Conservation (phyloP, 1,140 invertebrate genomes). For the Littorina saxatilis region DNA sequence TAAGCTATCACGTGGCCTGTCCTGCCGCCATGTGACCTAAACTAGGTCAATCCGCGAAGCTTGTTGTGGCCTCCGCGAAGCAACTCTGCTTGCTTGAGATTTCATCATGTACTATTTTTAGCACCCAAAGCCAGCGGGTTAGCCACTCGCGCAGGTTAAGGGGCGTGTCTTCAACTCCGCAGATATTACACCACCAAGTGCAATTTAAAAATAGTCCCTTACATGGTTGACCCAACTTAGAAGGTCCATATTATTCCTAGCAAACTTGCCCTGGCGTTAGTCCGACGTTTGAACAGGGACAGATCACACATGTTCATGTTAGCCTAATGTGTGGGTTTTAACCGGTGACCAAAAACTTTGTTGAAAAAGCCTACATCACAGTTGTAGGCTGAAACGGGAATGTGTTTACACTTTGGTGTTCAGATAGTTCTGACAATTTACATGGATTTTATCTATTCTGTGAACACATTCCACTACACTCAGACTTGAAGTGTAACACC, state of each 20-base stretch:
- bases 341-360: too few species aligned
- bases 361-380: too few species aligned
- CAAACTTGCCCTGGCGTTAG: too few species aligned
- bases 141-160: background rate
- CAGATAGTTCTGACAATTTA: too few species aligned
- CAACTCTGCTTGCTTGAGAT: background rate
- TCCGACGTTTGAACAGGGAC: too few species aligned
- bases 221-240: constrained; percentile 10
- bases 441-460: too few species aligned
- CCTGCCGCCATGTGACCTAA: constrained; percentile 9
- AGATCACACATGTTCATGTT: too few species aligned
- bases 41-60: constrained; percentile 12
- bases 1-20: constrained; percentile 6
- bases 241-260: background rate
- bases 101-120: constrained; percentile 22
- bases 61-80: background rate
- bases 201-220: constrained; percentile 11
- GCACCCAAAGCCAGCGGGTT: background rate
- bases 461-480: too few species aligned
- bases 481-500: too few species aligned
- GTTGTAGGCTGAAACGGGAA: too few species aligned
- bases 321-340: too few species aligned
- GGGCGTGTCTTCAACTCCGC: constrained; percentile 13
- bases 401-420: too few species aligned
- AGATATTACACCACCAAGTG: constrained; percentile 33